Evolutionary conservation across 2,797 vertebrate genomes (phyloP).

Genomic region (Lemur catta): DNA sequence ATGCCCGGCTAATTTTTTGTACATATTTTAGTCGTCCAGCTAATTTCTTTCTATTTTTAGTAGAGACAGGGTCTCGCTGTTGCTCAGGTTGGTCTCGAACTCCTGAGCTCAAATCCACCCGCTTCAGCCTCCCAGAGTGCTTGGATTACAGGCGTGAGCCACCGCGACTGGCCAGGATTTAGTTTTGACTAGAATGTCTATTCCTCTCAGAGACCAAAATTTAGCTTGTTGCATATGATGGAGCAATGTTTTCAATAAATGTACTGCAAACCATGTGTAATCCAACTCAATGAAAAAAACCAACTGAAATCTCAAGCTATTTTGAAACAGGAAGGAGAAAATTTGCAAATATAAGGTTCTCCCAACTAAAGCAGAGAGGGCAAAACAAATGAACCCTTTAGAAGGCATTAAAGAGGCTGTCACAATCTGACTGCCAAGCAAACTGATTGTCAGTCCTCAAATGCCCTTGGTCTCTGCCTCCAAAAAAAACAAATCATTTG

Average conservation of each 20-base stretch:
- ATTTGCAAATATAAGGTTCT: constrained; percentile 16
- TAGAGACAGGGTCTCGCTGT: too few relatives aligned
- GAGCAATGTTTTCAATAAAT: neutral
- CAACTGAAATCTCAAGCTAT: constrained; percentile 24
- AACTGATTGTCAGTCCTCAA: constrained; percentile 37
- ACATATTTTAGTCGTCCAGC: too few relatives aligned
- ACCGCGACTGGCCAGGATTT: neutral
- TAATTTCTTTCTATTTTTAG: too few relatives aligned
- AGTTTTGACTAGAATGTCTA: constrained; percentile 7
- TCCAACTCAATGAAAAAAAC: constrained; percentile 46
- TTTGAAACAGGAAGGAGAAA: constrained; percentile 50
- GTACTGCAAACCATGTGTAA: constrained; percentile 12
- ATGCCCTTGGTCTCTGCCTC: constrained; percentile 34
- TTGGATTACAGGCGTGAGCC: too few relatives aligned
- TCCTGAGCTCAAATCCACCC: too few relatives aligned
- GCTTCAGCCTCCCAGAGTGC: too few relatives aligned
- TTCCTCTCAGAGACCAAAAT: constrained; percentile 1
- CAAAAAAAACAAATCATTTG: constrained; percentile 48
- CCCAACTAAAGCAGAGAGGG: neutral
- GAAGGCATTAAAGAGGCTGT: constrained; percentile 16
- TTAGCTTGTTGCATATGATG: neutral
- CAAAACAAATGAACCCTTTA: constrained; percentile 30
- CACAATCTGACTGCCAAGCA: constrained; percentile 26
- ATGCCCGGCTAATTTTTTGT: too few relatives aligned
- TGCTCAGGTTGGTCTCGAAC: too few relatives aligned